Evolutionary conservation across 2,888 invertebrate genomes (phyloP), one percentile per base, ranked within the genome.

Genomic region (Agriopis aurantiaria): DNA sequence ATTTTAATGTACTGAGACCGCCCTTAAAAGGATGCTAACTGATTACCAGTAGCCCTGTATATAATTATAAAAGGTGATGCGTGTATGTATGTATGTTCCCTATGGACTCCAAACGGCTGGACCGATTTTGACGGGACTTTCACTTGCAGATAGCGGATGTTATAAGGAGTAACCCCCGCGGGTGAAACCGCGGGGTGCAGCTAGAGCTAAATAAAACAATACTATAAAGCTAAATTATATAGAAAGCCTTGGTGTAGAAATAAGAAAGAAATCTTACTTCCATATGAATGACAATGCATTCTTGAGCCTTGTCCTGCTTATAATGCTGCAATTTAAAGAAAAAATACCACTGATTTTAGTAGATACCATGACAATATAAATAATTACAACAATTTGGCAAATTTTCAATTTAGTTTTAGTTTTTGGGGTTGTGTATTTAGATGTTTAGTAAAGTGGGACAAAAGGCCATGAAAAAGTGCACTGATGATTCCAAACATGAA

Each of bases 231-330:
- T 9, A 1, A 14, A 5, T 8, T 41, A 14, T 17, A 45, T 17
- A 7, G 41, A 43, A 55, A 53, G 62, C 46, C 33, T 46, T 45
- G 45, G 33, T 46, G 53, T 12, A 59, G 8, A 57, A 53, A 43
- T 45, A 46, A 33, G 11, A 60, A 62, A 63, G 62, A 83, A 80
- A 77, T 88, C 93, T 93, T 93, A 93, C 93, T 91, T 92, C 93
- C 92, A 92, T 77, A 92, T 65, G 84, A 88, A 81, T 75, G 87
- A 88, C 75, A 92, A 78, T 76, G 90, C 81, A 89, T 83, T 88
- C 85, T 91, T 90, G 85, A 91, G 82, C 92, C 92, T 90, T 88
- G 88, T 88, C 85, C 89, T 85, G 89, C 86, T 87, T 82, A 91
- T 80, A 85, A 87, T 80, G 88, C 92, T 92, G 92, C 84, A 92